Conservation (phyloP, 2,888 invertebrate genomes). For the Drosophila mayaguana region DNA sequence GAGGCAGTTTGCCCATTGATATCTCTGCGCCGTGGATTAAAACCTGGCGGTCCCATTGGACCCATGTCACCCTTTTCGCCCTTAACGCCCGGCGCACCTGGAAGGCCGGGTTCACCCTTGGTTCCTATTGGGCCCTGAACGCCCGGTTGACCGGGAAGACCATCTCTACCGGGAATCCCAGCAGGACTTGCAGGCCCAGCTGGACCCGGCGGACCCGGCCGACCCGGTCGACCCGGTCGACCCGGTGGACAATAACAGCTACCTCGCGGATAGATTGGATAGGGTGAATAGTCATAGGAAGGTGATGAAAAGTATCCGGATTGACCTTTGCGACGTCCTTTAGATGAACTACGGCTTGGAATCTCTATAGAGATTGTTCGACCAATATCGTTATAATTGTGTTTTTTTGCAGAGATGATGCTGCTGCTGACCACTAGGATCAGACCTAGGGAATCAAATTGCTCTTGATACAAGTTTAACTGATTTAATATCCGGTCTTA, state of each 20-base stretch:
- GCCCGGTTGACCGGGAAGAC: not conserved
- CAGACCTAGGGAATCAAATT: not conserved
- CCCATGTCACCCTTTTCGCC: not conserved
- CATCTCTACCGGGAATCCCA: not conserved
- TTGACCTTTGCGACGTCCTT: not conserved
- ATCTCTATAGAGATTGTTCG: not conserved
- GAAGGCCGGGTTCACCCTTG: not conserved
- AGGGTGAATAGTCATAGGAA: not conserved
- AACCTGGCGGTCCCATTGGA: not conserved
- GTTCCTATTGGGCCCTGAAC: not conserved
- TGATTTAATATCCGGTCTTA: not conserved
- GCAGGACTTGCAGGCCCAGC: not conserved
- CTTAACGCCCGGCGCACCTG: not conserved
- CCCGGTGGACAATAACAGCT: not conserved
- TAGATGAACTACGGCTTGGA: not conserved
- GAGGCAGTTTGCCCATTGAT: not conserved
- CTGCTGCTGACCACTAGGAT: not conserved
- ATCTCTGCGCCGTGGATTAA: not conserved
- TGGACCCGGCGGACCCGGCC: too few relatives aligned
- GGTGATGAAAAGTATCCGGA: not conserved
- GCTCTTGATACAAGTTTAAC: too few relatives aligned
- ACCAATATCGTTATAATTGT: not conserved
- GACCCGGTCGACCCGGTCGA: not conserved
- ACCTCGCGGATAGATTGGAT: too few relatives aligned
- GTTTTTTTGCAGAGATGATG: not conserved